These are phyloP conservation scores for Amiota mariae DNA, from an alignment of 2,888 invertebrate genomes.

Conservation along the genomic window DNA sequence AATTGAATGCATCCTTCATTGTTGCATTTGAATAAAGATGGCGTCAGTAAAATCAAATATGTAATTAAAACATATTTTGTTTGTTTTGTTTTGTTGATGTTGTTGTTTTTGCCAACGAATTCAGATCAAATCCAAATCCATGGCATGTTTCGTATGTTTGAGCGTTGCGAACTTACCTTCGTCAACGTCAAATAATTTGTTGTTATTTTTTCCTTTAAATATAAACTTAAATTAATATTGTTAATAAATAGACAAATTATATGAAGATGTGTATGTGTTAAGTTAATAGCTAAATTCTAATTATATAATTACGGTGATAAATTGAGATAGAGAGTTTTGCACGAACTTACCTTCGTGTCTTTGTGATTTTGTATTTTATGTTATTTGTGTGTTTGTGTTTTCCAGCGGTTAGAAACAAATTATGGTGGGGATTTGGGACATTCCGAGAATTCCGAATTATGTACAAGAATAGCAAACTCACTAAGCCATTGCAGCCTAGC, in stretches of 20 bases:
- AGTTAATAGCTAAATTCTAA: constrained; percentile 19
- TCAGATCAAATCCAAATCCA: constrained; percentile 1
- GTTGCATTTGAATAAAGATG: constrained; percentile 64
- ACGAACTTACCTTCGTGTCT: constrained; percentile 64
- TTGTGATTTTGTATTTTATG: no score
- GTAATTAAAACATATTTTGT: constrained; percentile 44
- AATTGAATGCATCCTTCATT: background rate
- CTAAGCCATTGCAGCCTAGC: constrained; percentile 53
- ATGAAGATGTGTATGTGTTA: no score
- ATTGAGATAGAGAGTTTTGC: constrained; percentile 47
- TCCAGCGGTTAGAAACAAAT: background rate
- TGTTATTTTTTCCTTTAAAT: background rate
- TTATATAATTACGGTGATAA: constrained; percentile 25
- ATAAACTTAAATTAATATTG: background rate
- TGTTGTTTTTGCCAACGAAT: constrained; percentile 26
- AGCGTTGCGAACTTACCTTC: constrained; percentile 64
- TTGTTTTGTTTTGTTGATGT: constrained; percentile 25
- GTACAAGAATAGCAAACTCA: constrained; percentile 55
- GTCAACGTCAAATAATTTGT: constrained; percentile 39
- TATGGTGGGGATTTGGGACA: background rate
- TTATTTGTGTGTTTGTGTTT: no score
- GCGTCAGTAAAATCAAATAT: constrained; percentile 60
- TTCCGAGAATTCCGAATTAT: constrained; percentile 44
- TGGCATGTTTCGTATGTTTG: background rate
- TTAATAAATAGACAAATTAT: background rate